Conservation (phyloP, 2,797 vertebrate genomes). For the Atherinosoma microstoma region DNA sequence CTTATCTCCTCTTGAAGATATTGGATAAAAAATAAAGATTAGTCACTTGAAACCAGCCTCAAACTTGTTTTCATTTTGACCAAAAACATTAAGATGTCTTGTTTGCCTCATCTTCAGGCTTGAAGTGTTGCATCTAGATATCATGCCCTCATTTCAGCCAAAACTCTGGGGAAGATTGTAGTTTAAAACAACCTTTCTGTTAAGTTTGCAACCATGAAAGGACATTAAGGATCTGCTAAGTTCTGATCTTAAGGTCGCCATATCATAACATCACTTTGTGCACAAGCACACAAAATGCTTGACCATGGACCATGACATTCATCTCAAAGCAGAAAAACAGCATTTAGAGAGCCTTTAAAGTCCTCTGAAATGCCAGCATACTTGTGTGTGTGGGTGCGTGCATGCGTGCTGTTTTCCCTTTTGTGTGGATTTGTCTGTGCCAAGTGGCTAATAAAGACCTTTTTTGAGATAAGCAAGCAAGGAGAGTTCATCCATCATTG, state of each 20-base stretch:
- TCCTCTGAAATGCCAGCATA: slow-evolving; percentile 56
- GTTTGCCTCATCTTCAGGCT: background rate
- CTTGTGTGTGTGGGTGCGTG: slow-evolving; percentile 8
- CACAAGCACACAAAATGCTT: slow-evolving; percentile 25
- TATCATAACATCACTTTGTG: slow-evolving; percentile 19
- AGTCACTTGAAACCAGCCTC: slow-evolving; percentile 31
- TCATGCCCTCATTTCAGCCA: slow-evolving; percentile 3
- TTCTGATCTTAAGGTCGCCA: slow-evolving; percentile 25
- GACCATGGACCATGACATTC: slow-evolving; percentile 39
- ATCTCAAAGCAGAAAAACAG: slow-evolving; percentile 46
- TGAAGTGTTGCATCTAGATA: slow-evolving; percentile 21
- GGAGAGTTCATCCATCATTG: slow-evolving; percentile 3
- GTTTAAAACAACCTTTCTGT: slow-evolving; percentile 26
- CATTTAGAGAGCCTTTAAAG: slow-evolving; percentile 45
- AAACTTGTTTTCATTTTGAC: slow-evolving; percentile 19
- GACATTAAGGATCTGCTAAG: slow-evolving; percentile 37
- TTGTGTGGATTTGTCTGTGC: slow-evolving; percentile 28
- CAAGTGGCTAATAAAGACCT: slow-evolving; percentile 19
- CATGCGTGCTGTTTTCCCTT: slow-evolving; percentile 10
- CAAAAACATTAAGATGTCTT: slow-evolving; percentile 6
- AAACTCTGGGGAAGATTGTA: slow-evolving; percentile 1
- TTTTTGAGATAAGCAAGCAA: slow-evolving; percentile 32
- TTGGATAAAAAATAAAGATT: slow-evolving; percentile 50
- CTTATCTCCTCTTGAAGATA: slow-evolving; percentile 36
- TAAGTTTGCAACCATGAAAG: slow-evolving; percentile 23